A percentile compares a stretch with the other conserved stretches of the same genome.
Conservation (phyloP, 2,113 vertebrate species). For the Pituophis catenifer region DNA sequence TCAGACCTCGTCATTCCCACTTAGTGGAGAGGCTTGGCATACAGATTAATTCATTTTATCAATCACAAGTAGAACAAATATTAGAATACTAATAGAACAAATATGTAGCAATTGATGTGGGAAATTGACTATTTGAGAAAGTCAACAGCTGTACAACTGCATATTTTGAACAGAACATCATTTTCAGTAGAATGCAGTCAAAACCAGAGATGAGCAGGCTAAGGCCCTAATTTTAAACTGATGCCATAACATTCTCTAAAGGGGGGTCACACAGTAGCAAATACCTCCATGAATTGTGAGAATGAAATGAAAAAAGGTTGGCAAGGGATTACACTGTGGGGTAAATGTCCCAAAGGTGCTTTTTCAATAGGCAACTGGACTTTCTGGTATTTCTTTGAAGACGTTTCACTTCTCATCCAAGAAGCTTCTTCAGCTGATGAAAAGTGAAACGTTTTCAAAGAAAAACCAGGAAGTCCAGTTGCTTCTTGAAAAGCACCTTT, state of each 20-base stretch:
- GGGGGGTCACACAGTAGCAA: not conserved
- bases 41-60: too few species aligned
- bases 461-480: too few species aligned
- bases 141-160: not conserved
- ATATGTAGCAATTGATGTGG: not conserved
- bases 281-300: not conserved
- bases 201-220: not conserved
- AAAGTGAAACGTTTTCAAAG: too few species aligned
- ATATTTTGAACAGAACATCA: not conserved
- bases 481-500: too few species aligned
- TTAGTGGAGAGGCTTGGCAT: too few species aligned
- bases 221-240: not conserved
- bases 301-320: not conserved
- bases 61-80: not conserved
- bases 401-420: too few species aligned
- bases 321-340: not conserved
- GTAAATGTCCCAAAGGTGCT: too few species aligned
- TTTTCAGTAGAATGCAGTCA: not conserved
- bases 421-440: too few species aligned
- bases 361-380: too few species aligned
- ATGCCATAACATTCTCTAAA: not conserved
- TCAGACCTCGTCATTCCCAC: too few species aligned
- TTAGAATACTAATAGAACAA: not conserved
- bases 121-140: not conserved
- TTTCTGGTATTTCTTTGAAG: too few species aligned